phyloP scores from a whole-genome alignment of 2,888 invertebrate species.

The Polymixis flavicincta region DNA sequence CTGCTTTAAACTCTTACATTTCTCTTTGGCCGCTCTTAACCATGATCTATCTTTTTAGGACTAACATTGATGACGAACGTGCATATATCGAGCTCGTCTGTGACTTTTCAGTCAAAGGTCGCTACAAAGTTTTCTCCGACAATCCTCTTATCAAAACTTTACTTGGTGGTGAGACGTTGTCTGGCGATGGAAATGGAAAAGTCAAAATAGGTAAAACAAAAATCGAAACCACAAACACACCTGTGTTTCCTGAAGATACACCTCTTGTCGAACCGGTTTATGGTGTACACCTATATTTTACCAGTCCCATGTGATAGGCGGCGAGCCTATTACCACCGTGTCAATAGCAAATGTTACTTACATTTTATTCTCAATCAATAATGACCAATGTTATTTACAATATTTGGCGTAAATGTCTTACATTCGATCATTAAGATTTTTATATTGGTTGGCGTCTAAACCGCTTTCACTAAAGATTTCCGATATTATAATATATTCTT shows the following conservation, averaged over 20 bases:
- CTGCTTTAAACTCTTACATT: too few relatives aligned
- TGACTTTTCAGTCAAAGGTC: slow-evolving; percentile 70
- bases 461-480: too few relatives aligned
- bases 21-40: not conserved
- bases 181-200: slow-evolving; percentile 73
- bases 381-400: too few relatives aligned
- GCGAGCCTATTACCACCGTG: too few relatives aligned
- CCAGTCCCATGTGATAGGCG: too few relatives aligned
- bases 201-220: slow-evolving; percentile 73
- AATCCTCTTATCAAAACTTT: slow-evolving; percentile 63
- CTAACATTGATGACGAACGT: slow-evolving; percentile 66
- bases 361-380: too few relatives aligned
- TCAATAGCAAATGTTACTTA: too few relatives aligned
- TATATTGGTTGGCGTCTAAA: too few relatives aligned
- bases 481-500: not conserved
- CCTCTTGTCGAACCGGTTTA: too few relatives aligned
- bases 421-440: too few relatives aligned
- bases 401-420: too few relatives aligned
- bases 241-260: not conserved
- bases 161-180: slow-evolving; percentile 58
- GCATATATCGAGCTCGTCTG: slow-evolving; percentile 69
- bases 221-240: not conserved
- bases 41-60: slow-evolving; percentile 62
- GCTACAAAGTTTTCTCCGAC: slow-evolving; percentile 63
- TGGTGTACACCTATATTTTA: not conserved